Conservation (phyloP, 2,113 vertebrate genomes). For the Dascyllus trimaculatus region DNA sequence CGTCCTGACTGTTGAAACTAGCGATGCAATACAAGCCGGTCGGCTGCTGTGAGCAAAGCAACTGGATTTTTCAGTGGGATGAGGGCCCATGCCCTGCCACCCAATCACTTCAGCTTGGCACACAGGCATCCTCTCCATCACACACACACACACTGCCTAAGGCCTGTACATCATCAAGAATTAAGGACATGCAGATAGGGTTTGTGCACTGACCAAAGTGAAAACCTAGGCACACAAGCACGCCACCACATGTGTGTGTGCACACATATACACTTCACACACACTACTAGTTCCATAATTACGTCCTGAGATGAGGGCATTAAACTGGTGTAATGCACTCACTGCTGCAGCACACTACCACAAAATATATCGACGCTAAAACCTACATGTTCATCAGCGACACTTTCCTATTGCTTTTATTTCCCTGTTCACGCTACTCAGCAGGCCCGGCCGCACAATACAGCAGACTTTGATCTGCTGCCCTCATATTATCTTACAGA, state of each 20-base stretch:
- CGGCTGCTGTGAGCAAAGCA: conserved; percentile 55
- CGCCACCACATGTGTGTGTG: conserved; percentile 32
- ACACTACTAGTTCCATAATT: conserved; percentile 77
- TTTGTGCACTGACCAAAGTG: conserved; percentile 81
- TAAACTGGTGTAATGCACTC: conserved; percentile 80
- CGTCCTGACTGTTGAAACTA: conserved; percentile 46
- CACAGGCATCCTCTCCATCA: conserved; percentile 83
- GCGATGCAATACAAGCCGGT: conserved; percentile 39
- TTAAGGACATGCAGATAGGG: conserved; percentile 87
- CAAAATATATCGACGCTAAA: conserved; percentile 62
- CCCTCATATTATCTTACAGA: conserved; percentile 65
- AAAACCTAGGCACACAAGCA: conserved; percentile 71
- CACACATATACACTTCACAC: conserved; percentile 23
- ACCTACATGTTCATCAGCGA: conserved; percentile 60
- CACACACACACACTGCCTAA: conserved; percentile 77
- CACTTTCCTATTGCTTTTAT: conserved; percentile 59
- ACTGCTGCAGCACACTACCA: conserved; percentile 59
- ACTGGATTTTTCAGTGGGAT: conserved; percentile 59
- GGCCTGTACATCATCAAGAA: conserved; percentile 87
- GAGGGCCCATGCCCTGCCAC: conserved; percentile 61
- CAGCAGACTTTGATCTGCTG: conserved; percentile 74
- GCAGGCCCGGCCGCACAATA: conserved; percentile 50
- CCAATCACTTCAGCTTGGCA: conserved; percentile 81
- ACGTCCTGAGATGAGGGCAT: conserved; percentile 79
- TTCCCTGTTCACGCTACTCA: conserved; percentile 52